Evolutionary conservation across 2,113 vertebrate species (phyloP).

Genomic region (Vicugna pacos): DNA sequence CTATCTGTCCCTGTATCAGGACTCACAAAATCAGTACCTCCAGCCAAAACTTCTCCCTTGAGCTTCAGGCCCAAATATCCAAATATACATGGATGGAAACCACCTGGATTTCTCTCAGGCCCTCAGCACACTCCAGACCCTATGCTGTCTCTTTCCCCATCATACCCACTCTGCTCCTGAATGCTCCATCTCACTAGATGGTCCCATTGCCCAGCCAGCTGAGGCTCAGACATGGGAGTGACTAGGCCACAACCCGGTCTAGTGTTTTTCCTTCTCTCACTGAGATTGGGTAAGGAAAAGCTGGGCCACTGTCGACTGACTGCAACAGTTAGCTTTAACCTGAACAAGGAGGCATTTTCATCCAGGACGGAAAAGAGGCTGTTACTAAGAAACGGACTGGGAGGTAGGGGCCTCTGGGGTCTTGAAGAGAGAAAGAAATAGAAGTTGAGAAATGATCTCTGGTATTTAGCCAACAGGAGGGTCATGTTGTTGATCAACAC

Average conservation of each 20-base stretch:
- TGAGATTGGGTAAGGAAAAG: not conserved
- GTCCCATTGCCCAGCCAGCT: not conserved
- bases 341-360: not conserved
- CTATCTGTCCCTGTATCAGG: not conserved
- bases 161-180: not conserved
- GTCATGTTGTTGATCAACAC: not conserved
- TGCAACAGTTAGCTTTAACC: not conserved
- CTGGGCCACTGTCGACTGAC: not conserved
- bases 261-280: not conserved
- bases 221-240: not conserved
- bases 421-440: constrained; percentile 25
- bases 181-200: not conserved
- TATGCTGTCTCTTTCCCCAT: not conserved
- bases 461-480: not conserved
- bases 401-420: not conserved
- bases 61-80: not conserved
- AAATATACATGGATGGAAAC: not conserved
- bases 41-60: not conserved
- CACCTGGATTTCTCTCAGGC: not conserved
- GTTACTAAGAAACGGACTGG: not conserved
- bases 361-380: not conserved
- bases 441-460: constrained; percentile 25
- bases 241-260: not conserved
- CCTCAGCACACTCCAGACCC: not conserved
- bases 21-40: not conserved